A percentile compares a stretch with the other conserved stretches of the same genome.
Conservation (phyloP, 64 coral and sea anemone genomes). For the Montipora foliosa region DNA sequence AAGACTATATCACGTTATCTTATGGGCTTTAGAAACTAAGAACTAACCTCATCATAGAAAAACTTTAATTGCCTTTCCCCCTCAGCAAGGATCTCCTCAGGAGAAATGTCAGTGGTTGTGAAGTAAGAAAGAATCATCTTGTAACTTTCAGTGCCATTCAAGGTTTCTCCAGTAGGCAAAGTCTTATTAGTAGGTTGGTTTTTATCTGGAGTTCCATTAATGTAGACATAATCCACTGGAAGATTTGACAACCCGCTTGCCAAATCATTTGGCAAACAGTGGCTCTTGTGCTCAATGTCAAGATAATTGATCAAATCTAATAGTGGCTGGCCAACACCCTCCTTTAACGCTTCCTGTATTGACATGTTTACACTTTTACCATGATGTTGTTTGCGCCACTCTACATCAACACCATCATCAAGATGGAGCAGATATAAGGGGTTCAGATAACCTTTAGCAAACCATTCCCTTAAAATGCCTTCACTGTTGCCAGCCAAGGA, state of each 20-base stretch:
- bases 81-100: conserved; percentile 77
- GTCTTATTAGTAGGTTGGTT: conserved; percentile 67
- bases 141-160: conserved; percentile 86
- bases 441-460: conserved; percentile 51
- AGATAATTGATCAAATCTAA: conserved; percentile 81
- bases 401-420: conserved; percentile 61
- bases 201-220: conserved; percentile 55
- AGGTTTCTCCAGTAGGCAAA: conserved; percentile 77
- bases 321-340: conserved; percentile 81
- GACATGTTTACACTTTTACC: conserved; percentile 77
- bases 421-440: conserved; percentile 45
- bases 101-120: conserved; percentile 89
- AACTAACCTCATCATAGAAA: conserved; percentile 78
- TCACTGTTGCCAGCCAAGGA: conserved; percentile 32
- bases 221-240: conserved; percentile 77
- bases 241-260: conserved; percentile 64
- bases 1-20: too few relatives aligned
- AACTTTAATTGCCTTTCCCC: conserved; percentile 73
- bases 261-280: conserved; percentile 64
- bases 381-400: conserved; percentile 47
- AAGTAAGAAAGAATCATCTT: conserved; percentile 85
- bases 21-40: too few relatives aligned
- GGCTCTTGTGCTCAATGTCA: conserved; percentile 76
- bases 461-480: conserved; percentile 68
- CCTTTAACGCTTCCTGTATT: conserved; percentile 59